phyloP scores from a whole-genome alignment of 2,888 invertebrate species.

The Coelopa pilipes region DNA sequence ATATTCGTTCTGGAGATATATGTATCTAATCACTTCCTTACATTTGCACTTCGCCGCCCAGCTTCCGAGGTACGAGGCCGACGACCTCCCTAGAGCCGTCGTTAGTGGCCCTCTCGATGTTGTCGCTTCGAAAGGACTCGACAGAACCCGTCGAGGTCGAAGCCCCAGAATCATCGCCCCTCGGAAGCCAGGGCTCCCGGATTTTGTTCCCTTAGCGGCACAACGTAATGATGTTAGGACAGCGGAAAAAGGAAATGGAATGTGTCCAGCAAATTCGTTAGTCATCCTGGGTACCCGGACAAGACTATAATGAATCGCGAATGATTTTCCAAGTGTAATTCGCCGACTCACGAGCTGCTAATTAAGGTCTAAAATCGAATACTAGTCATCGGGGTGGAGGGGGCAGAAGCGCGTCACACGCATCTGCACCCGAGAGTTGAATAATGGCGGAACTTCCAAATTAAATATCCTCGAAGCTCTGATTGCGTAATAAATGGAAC shows the following conservation, averaged over 20 bases:
- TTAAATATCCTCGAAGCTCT: neutral
- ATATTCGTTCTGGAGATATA: neutral
- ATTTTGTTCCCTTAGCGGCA: too few relatives aligned
- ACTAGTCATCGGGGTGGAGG: neutral
- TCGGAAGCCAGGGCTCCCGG: neutral
- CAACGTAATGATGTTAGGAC: too few relatives aligned
- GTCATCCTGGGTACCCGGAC: constrained; percentile 12
- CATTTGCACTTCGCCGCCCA: too few relatives aligned
- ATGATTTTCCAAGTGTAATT: constrained; percentile 22
- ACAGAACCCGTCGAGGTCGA: neutral
- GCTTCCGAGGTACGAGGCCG: too few relatives aligned
- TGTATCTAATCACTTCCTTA: too few relatives aligned
- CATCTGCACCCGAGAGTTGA: constrained; percentile 1
- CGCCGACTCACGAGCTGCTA: constrained; percentile 20
- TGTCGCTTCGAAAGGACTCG: neutral
- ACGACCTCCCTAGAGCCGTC: too few relatives aligned
- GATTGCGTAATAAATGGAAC: neutral
- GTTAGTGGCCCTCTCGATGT: neutral
- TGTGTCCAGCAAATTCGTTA: neutral
- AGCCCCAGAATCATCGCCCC: neutral
- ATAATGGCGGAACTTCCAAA: constrained; percentile 7
- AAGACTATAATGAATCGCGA: constrained; percentile 21
- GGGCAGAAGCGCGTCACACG: constrained; percentile 19
- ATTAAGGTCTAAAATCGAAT: constrained; percentile 25
- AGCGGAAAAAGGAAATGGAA: too few relatives aligned